Conservation (phyloP, 2,888 invertebrate genomes). For the Tromatobia lineatoria region DNA sequence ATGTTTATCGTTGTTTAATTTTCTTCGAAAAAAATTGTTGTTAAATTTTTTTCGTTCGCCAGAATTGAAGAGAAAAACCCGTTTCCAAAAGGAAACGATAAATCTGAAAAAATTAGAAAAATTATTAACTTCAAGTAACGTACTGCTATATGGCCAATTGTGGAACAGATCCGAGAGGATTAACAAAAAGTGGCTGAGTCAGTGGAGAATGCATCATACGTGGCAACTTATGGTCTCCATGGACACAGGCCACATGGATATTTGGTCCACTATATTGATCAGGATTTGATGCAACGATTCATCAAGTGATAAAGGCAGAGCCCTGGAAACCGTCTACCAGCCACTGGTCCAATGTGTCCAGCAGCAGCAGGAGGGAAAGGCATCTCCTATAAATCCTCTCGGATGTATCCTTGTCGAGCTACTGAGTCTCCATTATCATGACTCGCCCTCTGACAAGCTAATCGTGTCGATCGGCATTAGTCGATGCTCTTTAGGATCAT, state of each 20-base stretch:
- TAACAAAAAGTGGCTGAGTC: too few species aligned
- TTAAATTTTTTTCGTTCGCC: too few species aligned
- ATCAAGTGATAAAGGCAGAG: constrained; percentile 72
- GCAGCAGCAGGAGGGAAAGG: background rate
- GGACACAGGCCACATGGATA: background rate
- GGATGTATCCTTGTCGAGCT: constrained; percentile 35
- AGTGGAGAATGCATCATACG: too few species aligned
- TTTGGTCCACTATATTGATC: background rate
- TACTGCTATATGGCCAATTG: too few species aligned
- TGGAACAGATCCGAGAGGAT: too few species aligned
- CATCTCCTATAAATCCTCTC: constrained; percentile 52
- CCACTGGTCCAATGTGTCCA: constrained; percentile 21
- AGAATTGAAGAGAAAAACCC: too few species aligned
- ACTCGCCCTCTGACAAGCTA: constrained; percentile 18
- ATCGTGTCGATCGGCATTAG: constrained; percentile 35
- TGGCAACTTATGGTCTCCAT: background rate
- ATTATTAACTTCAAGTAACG: too few species aligned
- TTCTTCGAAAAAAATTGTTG: too few species aligned
- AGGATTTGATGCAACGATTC: constrained; percentile 65
- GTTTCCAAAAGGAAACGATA: too few species aligned
- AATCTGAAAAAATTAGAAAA: too few species aligned
- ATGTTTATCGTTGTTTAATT: too few species aligned
- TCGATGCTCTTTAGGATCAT: constrained; percentile 3
- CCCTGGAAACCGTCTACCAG: constrained; percentile 52
- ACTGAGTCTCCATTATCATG: constrained; percentile 55